These are phyloP conservation scores for Sphaerophoria taeniata DNA, from an alignment of 2,888 invertebrate genomes.

Conservation along the genomic window DNA sequence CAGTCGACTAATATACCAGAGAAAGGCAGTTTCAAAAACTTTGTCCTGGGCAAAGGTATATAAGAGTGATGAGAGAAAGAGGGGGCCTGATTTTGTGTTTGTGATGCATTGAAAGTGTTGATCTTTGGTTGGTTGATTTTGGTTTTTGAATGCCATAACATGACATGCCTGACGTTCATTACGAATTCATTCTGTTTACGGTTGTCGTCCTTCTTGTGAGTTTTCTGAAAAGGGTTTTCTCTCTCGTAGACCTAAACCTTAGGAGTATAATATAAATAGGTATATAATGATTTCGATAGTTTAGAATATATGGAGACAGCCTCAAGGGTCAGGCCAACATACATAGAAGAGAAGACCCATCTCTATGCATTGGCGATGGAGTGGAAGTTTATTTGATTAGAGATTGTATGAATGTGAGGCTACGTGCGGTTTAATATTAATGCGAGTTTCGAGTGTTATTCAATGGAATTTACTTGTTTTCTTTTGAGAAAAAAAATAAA, in stretches of 20 bases:
- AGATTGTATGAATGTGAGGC: neutral
- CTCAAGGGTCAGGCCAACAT: neutral
- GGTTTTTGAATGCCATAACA: slow-evolving; percentile 68
- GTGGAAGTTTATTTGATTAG: slow-evolving; percentile 42
- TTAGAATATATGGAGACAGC: neutral
- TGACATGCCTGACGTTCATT: slow-evolving; percentile 67
- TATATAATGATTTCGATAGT: neutral
- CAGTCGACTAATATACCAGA: neutral
- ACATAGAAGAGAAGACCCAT: neutral
- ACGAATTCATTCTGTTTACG: slow-evolving; percentile 68
- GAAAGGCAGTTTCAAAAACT: neutral
- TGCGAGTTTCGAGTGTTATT: slow-evolving; percentile 28
- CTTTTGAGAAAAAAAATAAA: too few species aligned
- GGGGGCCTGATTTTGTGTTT: slow-evolving; percentile 57
- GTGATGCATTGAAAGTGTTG: slow-evolving; percentile 69
- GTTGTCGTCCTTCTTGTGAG: slow-evolving; percentile 29
- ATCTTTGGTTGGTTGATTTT: slow-evolving; percentile 69
- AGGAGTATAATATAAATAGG: neutral
- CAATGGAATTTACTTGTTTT: slow-evolving; percentile 1
- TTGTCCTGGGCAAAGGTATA: slow-evolving; percentile 1
- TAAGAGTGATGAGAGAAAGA: neutral
- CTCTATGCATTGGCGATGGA: slow-evolving; percentile 1
- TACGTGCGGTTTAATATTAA: slow-evolving; percentile 32
- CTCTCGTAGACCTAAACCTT: neutral
- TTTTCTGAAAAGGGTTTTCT: slow-evolving; percentile 25